These are phyloP conservation scores for Cryptotermes secundus DNA, from an alignment of 1,140 invertebrate species.

Conservation along the genomic window DNA sequence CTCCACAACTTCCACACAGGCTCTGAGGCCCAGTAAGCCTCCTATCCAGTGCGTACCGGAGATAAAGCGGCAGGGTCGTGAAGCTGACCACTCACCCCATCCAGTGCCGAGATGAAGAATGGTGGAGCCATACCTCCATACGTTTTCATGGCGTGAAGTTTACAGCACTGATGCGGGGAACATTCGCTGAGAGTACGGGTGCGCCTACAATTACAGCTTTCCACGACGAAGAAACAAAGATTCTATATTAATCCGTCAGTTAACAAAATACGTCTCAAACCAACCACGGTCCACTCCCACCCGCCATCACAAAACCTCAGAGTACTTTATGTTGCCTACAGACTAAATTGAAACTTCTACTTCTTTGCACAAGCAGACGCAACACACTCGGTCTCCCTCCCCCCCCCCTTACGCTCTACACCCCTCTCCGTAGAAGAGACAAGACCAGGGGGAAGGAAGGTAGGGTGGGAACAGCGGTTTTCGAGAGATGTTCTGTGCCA, in stretches of 20 bases:
- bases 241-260: neutral
- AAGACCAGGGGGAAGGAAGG: neutral
- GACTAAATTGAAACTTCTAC: slow-evolving; percentile 29
- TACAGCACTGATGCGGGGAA: no score
- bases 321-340: slow-evolving; percentile 22
- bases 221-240: neutral
- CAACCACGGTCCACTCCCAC: neutral
- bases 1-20: no score
- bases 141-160: no score
- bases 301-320: slow-evolving; percentile 9
- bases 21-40: no score
- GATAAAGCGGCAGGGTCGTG: no score
- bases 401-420: slow-evolving; percentile 21
- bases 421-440: neutral
- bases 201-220: neutral
- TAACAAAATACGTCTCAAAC: neutral
- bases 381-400: neutral
- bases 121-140: no score
- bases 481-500: slow-evolving; percentile 33
- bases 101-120: no score
- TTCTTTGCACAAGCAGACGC: slow-evolving; percentile 4
- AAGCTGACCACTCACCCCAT: no score
- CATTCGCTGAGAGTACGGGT: no score
- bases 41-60: no score
- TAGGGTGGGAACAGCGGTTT: neutral